phyloP scores from a whole-genome alignment of 2,113 vertebrate species.

The Calonectris borealis region DNA sequence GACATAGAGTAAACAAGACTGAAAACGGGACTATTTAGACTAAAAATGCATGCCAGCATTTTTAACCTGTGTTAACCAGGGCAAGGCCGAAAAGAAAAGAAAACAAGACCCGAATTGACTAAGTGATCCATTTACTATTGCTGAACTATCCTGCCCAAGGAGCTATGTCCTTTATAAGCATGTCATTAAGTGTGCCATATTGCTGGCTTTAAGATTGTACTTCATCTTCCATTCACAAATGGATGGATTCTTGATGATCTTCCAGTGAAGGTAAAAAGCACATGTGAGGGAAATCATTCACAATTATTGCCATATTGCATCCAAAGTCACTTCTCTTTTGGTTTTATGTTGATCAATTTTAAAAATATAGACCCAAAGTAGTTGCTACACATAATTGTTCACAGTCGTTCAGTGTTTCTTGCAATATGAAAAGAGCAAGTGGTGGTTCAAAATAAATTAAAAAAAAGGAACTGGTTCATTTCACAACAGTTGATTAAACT shows the following conservation, averaged over 20 bases:
- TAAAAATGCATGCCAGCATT: neutral
- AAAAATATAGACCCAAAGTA: neutral
- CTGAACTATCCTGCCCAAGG: neutral
- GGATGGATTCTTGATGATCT: neutral
- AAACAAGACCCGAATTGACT: neutral
- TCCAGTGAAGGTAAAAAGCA: neutral
- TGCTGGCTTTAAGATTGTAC: neutral
- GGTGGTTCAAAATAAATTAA: neutral
- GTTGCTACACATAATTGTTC: neutral
- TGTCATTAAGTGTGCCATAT: neutral
- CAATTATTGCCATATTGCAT: neutral
- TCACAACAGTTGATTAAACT: neutral
- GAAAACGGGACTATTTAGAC: neutral
- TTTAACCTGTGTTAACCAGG: neutral
- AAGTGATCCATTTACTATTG: neutral
- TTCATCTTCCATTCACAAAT: neutral
- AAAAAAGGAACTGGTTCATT: neutral
- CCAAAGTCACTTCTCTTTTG: neutral
- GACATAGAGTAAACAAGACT: neutral
- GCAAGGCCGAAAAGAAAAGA: neutral
- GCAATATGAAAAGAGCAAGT: neutral
- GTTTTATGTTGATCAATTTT: neutral
- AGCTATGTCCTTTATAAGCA: neutral
- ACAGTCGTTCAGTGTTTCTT: neutral
- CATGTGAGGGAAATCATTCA: neutral